Conservation (phyloP, 2,797 vertebrate species). For the Meriones psammophilus region DNA sequence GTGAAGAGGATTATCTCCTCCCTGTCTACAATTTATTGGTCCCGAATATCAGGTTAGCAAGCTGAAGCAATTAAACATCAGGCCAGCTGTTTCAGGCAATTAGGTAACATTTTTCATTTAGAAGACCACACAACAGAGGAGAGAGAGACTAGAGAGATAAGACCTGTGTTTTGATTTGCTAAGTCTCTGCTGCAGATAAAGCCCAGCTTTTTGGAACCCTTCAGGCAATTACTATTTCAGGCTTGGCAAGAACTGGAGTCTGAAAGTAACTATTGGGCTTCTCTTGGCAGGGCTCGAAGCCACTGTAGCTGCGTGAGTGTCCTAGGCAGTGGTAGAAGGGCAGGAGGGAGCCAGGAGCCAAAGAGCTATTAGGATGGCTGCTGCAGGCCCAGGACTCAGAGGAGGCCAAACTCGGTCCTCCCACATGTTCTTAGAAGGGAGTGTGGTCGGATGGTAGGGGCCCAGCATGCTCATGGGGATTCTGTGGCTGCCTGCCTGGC, state of each 20-base stretch:
- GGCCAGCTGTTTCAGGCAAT: slow-evolving; percentile 85
- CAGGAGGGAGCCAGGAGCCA: slow-evolving; percentile 69
- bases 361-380: slow-evolving; percentile 46
- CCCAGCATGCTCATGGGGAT: slow-evolving; percentile 39
- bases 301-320: slow-evolving; percentile 76
- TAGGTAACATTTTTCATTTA: slow-evolving; percentile 84
- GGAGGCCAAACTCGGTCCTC: slow-evolving; percentile 67
- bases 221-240: slow-evolving; percentile 83
- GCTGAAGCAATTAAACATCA: slow-evolving; percentile 85
- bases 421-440: slow-evolving; percentile 83
- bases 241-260: slow-evolving; percentile 81
- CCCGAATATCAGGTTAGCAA: slow-evolving; percentile 84
- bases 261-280: slow-evolving; percentile 80
- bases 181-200: slow-evolving; percentile 84
- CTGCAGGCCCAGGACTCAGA: slow-evolving; percentile 60
- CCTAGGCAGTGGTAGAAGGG: slow-evolving; percentile 64
- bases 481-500: slow-evolving; percentile 80
- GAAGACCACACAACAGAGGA: slow-evolving; percentile 83
- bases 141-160: slow-evolving; percentile 77
- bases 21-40: slow-evolving; percentile 76
- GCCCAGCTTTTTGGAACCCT: slow-evolving; percentile 80
- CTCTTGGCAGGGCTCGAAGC: slow-evolving; percentile 82
- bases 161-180: slow-evolving; percentile 84
- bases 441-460: slow-evolving; percentile 74
- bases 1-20: slow-evolving; percentile 74